phyloP scores from a whole-genome alignment of 53 echinoderm and acorn worm species.

The Crossaster papposus region DNA sequence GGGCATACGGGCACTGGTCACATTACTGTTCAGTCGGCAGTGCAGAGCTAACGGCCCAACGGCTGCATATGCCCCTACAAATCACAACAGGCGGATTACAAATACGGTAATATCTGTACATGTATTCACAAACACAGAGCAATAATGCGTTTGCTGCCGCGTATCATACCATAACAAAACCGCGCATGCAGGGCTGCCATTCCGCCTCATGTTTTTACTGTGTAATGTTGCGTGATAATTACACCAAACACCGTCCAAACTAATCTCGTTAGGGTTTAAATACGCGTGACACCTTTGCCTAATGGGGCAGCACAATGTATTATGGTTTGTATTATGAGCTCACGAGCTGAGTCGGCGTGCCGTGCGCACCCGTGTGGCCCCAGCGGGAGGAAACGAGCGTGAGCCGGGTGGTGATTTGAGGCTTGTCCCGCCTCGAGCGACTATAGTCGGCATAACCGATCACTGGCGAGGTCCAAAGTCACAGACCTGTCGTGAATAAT shows the following conservation, averaged over 20 bases:
- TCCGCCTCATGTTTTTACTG: conserved; percentile 44
- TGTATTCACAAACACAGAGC: neutral
- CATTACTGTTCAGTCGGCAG: no score
- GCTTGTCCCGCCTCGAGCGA: conserved; percentile 39
- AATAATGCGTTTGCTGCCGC: neutral
- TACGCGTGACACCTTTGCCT: conserved; percentile 14
- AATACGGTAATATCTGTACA: neutral
- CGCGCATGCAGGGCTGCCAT: neutral
- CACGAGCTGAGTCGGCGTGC: neutral
- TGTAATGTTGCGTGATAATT: conserved; percentile 46
- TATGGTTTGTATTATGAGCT: neutral
- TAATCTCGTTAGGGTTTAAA: conserved; percentile 26
- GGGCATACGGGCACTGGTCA: no score
- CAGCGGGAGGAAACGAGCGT: neutral
- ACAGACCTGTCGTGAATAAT: neutral
- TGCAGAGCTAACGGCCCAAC: no score
- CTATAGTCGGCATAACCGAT: conserved; percentile 26
- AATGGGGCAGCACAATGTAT: neutral
- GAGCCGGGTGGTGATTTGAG: neutral
- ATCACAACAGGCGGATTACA: neutral
- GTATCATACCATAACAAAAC: neutral
- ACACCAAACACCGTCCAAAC: conserved; percentile 21
- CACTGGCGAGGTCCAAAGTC: conserved; percentile 26
- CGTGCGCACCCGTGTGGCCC: neutral
- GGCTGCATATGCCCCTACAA: neutral